These are phyloP conservation scores for Panulirus ornatus DNA, from an alignment of 1,140 invertebrate genomes.

Conservation along the genomic window DNA sequence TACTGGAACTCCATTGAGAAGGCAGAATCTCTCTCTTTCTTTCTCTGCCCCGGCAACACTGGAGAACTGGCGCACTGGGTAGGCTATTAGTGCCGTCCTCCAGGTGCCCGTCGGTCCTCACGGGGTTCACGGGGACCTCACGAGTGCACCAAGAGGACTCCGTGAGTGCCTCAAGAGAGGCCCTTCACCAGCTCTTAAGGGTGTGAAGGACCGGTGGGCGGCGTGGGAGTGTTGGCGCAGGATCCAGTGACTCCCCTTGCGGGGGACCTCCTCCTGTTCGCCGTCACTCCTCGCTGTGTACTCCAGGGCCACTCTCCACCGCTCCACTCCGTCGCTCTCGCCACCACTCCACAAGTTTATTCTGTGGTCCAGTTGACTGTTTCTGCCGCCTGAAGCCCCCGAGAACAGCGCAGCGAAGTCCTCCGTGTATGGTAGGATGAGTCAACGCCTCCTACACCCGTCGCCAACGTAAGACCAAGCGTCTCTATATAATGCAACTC, in stretches of 20 bases:
- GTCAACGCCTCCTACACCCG: slow-evolving; percentile 2
- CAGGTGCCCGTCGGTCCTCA: not conserved
- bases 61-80: not conserved
- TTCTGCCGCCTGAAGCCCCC: not conserved
- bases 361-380: slow-evolving; percentile 19
- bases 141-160: not conserved
- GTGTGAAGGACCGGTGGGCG: slow-evolving; percentile 21
- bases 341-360: slow-evolving; percentile 21
- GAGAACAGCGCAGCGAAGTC: not conserved
- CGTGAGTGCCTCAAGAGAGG: slow-evolving; percentile 16
- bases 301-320: not conserved
- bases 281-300: not conserved
- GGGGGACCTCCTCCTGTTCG: slow-evolving; percentile 1
- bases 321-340: slow-evolving; percentile 27
- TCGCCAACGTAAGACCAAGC: too few species aligned
- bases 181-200: not conserved
- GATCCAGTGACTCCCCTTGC: slow-evolving; percentile 37
- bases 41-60: not conserved
- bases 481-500: too few species aligned
- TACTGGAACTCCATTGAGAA: not conserved
- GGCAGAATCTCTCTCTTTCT: not conserved
- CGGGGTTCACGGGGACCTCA: not conserved
- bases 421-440: not conserved
- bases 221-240: slow-evolving; percentile 23
- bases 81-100: slow-evolving; percentile 13